phyloP scores from a whole-genome alignment of 2,113 vertebrate species.

The Pelecanus crispus region DNA sequence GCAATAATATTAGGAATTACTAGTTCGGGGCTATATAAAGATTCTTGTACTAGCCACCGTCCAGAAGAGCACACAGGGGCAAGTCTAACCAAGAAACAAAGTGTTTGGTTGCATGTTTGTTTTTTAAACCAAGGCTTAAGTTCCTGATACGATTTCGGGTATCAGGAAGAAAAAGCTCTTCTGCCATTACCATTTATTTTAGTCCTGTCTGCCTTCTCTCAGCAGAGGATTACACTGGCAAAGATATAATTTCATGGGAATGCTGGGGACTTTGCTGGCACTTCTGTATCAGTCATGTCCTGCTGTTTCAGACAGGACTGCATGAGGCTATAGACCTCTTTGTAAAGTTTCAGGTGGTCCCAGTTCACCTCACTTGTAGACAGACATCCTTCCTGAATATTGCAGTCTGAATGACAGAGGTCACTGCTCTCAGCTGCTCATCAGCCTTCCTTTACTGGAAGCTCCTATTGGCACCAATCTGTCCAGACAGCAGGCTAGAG shows the following conservation, averaged over 20 bases:
- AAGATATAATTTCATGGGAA: background rate
- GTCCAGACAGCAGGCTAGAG: background rate
- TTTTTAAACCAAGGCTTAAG: background rate
- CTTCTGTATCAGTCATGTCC: background rate
- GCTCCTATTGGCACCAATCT: background rate
- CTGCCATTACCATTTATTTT: background rate
- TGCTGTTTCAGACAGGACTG: background rate
- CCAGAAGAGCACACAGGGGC: background rate
- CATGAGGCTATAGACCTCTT: background rate
- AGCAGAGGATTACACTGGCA: background rate
- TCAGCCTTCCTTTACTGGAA: background rate
- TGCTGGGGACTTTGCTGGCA: background rate
- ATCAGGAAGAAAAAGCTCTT: background rate
- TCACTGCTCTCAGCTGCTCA: background rate
- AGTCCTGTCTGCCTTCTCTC: background rate
- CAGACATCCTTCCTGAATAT: background rate
- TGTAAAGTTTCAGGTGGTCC: background rate
- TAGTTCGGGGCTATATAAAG: background rate
- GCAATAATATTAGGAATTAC: background rate
- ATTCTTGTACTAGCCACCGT: background rate
- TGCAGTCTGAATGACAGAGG: background rate
- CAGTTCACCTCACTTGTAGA: background rate
- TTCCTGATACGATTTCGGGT: background rate
- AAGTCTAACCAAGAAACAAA: background rate
- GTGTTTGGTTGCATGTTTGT: background rate